These are phyloP conservation scores for Athrips mouffetella DNA, from an alignment of 2,888 invertebrate genomes.

Conservation along the genomic window DNA sequence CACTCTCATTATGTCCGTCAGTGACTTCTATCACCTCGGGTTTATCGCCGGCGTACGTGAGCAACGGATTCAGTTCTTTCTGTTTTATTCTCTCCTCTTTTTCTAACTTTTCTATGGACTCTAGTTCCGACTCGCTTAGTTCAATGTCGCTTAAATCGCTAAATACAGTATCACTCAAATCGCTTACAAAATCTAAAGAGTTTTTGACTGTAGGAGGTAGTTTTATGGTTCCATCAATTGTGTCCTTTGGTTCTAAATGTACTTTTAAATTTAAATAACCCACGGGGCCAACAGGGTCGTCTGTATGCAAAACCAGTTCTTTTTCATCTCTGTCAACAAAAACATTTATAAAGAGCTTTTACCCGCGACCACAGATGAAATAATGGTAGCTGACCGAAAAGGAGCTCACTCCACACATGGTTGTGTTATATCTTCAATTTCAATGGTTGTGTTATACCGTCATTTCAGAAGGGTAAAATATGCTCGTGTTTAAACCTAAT, in stretches of 20 bases:
- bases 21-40: constrained; percentile 40
- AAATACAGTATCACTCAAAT: constrained; percentile 81
- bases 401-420: too few relatives aligned
- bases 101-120: constrained; percentile 76
- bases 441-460: too few relatives aligned
- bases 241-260: constrained; percentile 84
- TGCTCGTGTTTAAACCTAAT: too few relatives aligned
- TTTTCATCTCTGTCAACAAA: constrained; percentile 84
- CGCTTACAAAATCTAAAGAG: constrained; percentile 79
- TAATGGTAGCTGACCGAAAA: too few relatives aligned
- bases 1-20: constrained; percentile 45
- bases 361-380: too few relatives aligned
- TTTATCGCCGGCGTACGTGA: constrained; percentile 55
- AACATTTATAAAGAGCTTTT: too few relatives aligned
- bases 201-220: constrained; percentile 74
- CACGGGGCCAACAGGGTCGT: constrained; percentile 96
- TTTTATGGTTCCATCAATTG: constrained; percentile 50
- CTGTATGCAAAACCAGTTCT: constrained; percentile 92
- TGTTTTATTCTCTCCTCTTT: constrained; percentile 67
- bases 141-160: constrained; percentile 82
- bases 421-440: too few relatives aligned
- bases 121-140: constrained; percentile 80
- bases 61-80: constrained; percentile 63
- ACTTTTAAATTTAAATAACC: constrained; percentile 95
- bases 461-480: too few relatives aligned